Conservation (phyloP, 2,888 invertebrate genomes). For the Conops quadrifasciatus region DNA sequence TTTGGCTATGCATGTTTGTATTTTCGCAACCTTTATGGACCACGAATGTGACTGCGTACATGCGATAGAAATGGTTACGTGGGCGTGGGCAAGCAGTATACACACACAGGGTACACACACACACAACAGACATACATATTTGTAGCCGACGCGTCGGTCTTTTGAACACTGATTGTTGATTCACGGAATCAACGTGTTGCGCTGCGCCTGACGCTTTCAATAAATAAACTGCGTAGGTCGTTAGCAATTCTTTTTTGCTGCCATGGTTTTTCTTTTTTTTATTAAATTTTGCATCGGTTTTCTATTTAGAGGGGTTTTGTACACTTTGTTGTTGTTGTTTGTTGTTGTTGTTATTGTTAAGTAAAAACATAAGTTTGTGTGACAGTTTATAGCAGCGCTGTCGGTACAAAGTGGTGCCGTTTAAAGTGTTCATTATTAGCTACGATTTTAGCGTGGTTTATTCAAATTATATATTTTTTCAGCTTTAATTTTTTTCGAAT, state of each 20-base stretch:
- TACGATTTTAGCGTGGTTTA: neutral
- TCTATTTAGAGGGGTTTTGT: too few relatives aligned
- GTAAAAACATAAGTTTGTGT: neutral
- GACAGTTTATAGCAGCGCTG: too few relatives aligned
- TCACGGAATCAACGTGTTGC: neutral
- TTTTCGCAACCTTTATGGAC: too few relatives aligned
- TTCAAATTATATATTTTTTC: neutral
- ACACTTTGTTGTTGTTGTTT: neutral
- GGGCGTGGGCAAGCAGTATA: too few relatives aligned
- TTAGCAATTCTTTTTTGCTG: neutral
- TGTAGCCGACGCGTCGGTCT: too few relatives aligned
- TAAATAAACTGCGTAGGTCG: conserved; percentile 17
- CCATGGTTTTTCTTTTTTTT: too few relatives aligned
- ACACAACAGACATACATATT: too few relatives aligned
- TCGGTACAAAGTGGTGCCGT: conserved; percentile 7
- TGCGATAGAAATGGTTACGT: too few relatives aligned
- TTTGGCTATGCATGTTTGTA: too few relatives aligned
- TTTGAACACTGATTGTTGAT: neutral
- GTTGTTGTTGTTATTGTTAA: neutral
- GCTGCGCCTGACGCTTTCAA: neutral
- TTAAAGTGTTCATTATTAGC: neutral
- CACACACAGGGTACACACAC: too few relatives aligned
- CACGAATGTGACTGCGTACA: too few relatives aligned
- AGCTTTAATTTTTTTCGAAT: neutral
- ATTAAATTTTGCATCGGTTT: too few relatives aligned